Percentiles rank a stretch among this genome's conserved stretches.
phyloP scores from a whole-genome alignment of 2,888 invertebrate species.

The Amiota mariae region DNA sequence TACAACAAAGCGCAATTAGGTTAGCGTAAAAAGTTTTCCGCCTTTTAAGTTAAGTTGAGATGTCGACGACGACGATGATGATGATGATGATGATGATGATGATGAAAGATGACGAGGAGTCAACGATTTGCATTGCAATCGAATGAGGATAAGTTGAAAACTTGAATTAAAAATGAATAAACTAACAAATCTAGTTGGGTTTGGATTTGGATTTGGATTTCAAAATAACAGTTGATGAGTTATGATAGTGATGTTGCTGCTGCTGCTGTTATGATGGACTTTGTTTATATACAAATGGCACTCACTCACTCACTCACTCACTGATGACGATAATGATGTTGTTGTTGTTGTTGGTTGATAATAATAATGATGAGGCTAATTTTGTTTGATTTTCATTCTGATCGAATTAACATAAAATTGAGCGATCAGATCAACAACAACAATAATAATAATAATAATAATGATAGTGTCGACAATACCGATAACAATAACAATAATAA shows the following conservation, averaged over 20 bases:
- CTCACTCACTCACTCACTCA: neutral
- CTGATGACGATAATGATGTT: slow-evolving; percentile 40
- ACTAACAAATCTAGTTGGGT: neutral
- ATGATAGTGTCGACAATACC: too few relatives aligned
- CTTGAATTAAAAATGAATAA: neutral
- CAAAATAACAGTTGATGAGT: slow-evolving; percentile 23
- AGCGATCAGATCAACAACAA: slow-evolving; percentile 58
- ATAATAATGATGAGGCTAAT: slow-evolving; percentile 42
- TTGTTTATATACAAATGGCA: slow-evolving; percentile 3
- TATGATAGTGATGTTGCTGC: slow-evolving; percentile 37
- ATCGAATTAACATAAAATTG: slow-evolving; percentile 64
- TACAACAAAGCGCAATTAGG: neutral
- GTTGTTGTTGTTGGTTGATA: slow-evolving; percentile 17
- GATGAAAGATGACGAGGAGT: neutral
- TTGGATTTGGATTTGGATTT: neutral
- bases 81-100: neutral
- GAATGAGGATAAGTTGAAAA: too few relatives aligned
- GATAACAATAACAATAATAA: too few relatives aligned
- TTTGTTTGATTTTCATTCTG: slow-evolving; percentile 61
- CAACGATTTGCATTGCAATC: too few relatives aligned
- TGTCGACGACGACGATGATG: neutral
- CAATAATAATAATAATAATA: neutral
- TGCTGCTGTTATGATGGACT: neutral
- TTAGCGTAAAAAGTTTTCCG: slow-evolving; percentile 11
- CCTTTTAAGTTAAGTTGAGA: slow-evolving; percentile 8